These are phyloP conservation scores for Thaumetopoea pityocampa DNA, from an alignment of 1,140 invertebrate genomes.

Conservation along the genomic window DNA sequence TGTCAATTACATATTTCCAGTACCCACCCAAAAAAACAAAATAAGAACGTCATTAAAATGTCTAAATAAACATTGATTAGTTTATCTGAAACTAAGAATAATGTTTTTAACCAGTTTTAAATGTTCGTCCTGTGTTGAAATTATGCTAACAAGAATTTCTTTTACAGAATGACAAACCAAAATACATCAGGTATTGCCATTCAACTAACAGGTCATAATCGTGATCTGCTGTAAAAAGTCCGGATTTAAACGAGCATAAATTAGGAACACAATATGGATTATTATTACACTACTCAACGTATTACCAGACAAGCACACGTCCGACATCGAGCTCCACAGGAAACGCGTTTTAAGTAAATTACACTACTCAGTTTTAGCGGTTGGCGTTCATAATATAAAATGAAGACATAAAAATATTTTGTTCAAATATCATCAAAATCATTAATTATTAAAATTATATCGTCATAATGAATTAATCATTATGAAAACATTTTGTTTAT, in stretches of 20 bases:
- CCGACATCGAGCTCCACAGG: neutral
- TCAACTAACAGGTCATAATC: slow-evolving; percentile 9
- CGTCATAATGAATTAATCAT: too few species aligned
- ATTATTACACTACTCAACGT: slow-evolving; percentile 2
- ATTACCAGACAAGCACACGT: slow-evolving; percentile 1
- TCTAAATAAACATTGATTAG: neutral
- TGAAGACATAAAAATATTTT: too few species aligned
- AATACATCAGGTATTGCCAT: slow-evolving; percentile 3
- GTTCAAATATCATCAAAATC: too few species aligned
- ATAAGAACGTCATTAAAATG: neutral
- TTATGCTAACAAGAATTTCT: slow-evolving; percentile 3
- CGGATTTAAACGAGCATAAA: slow-evolving; percentile 8
- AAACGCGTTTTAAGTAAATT: neutral
- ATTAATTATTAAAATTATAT: too few species aligned
- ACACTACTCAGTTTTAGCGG: neutral
- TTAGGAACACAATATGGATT: neutral
- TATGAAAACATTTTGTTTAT: too few species aligned
- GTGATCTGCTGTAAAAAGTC: neutral
- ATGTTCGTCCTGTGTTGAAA: neutral
- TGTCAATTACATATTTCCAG: slow-evolving; percentile 7
- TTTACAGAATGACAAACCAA: slow-evolving; percentile 4
- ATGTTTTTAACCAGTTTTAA: neutral
- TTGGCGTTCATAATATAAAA: neutral
- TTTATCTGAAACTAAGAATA: neutral
- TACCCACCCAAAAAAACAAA: slow-evolving; percentile 1